phyloP scores from a whole-genome alignment of 2,888 invertebrate genomes.

The Apomyelois bistriatella region DNA sequence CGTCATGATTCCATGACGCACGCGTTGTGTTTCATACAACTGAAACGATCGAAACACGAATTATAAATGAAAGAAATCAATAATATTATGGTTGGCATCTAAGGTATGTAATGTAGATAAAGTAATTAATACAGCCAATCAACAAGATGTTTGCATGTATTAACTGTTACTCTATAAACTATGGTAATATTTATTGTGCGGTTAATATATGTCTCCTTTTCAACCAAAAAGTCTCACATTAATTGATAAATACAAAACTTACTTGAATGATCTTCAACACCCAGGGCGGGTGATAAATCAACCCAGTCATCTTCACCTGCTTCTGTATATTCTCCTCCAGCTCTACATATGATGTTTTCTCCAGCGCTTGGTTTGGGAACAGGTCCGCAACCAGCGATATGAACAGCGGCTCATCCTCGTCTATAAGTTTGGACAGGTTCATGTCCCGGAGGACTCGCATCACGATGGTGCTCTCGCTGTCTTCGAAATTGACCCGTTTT shows the following conservation, averaged over 20 bases:
- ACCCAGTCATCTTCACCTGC: constrained; percentile 88
- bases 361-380: constrained; percentile 96
- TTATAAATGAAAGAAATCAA: too few relatives aligned
- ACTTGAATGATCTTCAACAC: constrained; percentile 95
- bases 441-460: constrained; percentile 98
- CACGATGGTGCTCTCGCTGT: constrained; percentile 96
- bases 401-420: constrained; percentile 98
- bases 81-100: too few relatives aligned
- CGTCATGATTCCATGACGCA: constrained; percentile 97
- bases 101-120: too few relatives aligned
- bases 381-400: constrained; percentile 96
- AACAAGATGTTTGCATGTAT: too few relatives aligned
- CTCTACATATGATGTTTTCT: constrained; percentile 93
- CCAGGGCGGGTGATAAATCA: constrained; percentile 97
- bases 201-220: too few relatives aligned
- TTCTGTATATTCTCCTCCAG: constrained; percentile 92
- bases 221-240: not conserved
- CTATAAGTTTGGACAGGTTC: constrained; percentile 98
- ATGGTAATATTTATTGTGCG: too few relatives aligned
- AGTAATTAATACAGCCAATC: too few relatives aligned
- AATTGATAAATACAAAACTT: constrained; percentile 10
- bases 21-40: constrained; percentile 96
- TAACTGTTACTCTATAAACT: too few relatives aligned
- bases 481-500: constrained; percentile 93
- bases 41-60: too few relatives aligned